phyloP scores from a whole-genome alignment of 2,888 invertebrate genomes.

The Hololepta plana region DNA sequence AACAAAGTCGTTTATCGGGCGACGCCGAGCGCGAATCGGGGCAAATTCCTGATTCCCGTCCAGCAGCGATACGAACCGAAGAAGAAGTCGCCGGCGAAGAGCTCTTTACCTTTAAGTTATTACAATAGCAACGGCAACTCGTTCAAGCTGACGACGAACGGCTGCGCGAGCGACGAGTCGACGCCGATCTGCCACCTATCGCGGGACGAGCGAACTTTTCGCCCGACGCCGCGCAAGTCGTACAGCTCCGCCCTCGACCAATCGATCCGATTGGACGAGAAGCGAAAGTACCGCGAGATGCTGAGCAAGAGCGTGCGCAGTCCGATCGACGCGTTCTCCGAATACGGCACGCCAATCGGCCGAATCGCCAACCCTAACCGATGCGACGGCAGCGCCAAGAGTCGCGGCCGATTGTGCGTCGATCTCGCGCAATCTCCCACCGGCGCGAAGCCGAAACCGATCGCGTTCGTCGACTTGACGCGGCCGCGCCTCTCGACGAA shows the following conservation, averaged over 20 bases:
- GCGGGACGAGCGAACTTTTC: no score
- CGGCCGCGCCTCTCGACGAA: slow-evolving; percentile 14
- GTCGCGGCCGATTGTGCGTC: slow-evolving; percentile 10
- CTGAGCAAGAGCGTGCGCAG: slow-evolving; percentile 25
- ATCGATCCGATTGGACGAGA: slow-evolving; percentile 37
- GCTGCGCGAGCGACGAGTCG: no score
- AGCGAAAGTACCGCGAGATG: slow-evolving; percentile 34
- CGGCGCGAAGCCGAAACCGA: slow-evolving; percentile 4
- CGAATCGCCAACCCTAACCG: no score
- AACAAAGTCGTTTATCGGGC: no score
- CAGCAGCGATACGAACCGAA: slow-evolving; percentile 1
- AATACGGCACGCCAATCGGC: slow-evolving; percentile 16
- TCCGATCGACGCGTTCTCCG: slow-evolving; percentile 13
- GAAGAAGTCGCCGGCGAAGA: not conserved
- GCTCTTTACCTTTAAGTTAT: not conserved
- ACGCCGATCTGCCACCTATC: no score
- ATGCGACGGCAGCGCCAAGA: no score
- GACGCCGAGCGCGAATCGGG: no score
- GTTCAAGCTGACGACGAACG: slow-evolving; percentile 4
- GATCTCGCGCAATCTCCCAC: slow-evolving; percentile 10
- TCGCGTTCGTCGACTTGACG: slow-evolving; percentile 8
- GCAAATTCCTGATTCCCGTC: slow-evolving; percentile 6
- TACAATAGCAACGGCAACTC: not conserved
- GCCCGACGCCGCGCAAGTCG: no score
- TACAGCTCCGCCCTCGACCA: slow-evolving; percentile 26